A percentile compares a stretch with the other conserved stretches of the same genome.
Conservation (phyloP, 2,113 vertebrate species). For the Thalassarche chlororhynchos region DNA sequence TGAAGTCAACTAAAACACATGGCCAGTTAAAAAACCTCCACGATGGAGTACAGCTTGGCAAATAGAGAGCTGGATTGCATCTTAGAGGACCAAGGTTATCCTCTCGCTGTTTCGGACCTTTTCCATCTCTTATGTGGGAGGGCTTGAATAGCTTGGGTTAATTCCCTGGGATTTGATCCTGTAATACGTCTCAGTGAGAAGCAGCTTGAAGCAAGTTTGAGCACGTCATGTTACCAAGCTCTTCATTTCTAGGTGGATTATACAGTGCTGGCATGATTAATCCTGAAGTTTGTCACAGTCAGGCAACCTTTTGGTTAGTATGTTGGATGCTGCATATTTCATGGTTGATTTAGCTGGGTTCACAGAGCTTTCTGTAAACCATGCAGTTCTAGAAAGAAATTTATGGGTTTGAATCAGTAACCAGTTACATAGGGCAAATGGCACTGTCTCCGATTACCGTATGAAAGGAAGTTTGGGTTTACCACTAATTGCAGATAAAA, state of each 20-base stretch:
- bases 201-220: not conserved
- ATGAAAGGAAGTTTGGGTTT: slow-evolving; percentile 59
- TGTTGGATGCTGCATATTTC: not conserved
- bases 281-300: not conserved
- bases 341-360: not conserved
- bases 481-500: slow-evolving; percentile 64
- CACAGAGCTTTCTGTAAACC: not conserved
- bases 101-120: not conserved
- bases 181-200: not conserved
- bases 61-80: not conserved
- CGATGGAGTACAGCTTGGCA: not conserved
- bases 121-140: not conserved
- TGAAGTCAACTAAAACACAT: not conserved
- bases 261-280: not conserved
- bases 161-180: not conserved
- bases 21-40: not conserved
- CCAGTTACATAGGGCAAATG: slow-evolving; percentile 11
- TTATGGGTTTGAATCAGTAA: not conserved
- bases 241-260: not conserved
- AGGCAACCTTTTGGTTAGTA: not conserved
- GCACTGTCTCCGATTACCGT: not conserved
- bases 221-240: not conserved
- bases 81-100: not conserved
- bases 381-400: not conserved
- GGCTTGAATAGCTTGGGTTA: not conserved